Conservation (phyloP, 2,797 vertebrate species). For the Acropternis orthonyx region DNA sequence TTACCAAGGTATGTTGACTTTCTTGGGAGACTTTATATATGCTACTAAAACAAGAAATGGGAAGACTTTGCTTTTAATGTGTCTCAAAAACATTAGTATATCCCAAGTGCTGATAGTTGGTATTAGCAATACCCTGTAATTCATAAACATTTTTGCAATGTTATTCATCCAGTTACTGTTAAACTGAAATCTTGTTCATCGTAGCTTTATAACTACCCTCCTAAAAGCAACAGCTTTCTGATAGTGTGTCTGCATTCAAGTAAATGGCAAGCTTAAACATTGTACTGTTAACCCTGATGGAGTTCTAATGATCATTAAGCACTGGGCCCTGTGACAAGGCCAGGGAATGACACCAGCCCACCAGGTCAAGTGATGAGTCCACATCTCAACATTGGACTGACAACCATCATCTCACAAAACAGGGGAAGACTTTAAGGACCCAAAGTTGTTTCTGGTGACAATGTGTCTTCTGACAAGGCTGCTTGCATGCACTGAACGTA, state of each 20-base stretch:
- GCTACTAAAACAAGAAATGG: neutral
- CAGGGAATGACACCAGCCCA: neutral
- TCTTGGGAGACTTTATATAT: neutral
- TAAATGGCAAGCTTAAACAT: neutral
- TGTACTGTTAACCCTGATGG: neutral
- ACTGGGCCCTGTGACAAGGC: neutral
- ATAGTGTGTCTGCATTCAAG: neutral
- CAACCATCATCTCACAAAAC: neutral
- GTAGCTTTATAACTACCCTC: neutral
- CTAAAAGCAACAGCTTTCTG: neutral
- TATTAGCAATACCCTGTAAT: neutral
- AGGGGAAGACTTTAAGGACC: neutral
- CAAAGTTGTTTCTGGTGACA: neutral
- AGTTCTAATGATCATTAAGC: neutral
- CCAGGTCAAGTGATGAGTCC: neutral
- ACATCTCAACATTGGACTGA: neutral
- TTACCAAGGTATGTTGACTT: slow-evolving; percentile 82
- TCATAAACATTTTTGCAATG: neutral
- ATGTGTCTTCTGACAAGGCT: neutral
- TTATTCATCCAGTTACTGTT: neutral
- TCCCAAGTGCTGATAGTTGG: neutral
- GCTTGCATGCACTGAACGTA: neutral
- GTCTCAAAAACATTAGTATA: neutral
- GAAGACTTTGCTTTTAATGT: neutral
- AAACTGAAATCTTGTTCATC: neutral